Percentiles rank a stretch among this genome's conserved stretches.
phyloP scores from a whole-genome alignment of 2,888 invertebrate genomes.

The Mythimna vitellina region DNA sequence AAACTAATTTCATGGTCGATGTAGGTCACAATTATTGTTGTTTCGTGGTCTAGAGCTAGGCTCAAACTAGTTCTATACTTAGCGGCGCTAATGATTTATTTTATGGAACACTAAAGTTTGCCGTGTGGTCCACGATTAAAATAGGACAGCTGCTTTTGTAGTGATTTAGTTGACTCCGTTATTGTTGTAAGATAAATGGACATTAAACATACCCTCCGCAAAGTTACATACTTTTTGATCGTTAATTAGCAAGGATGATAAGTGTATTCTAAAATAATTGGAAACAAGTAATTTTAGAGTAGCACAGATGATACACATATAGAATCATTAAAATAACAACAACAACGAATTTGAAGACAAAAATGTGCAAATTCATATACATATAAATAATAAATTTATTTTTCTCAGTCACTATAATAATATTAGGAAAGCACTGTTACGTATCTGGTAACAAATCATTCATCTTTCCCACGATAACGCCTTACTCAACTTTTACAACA shows the following conservation, averaged over 20 bases:
- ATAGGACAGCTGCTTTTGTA: constrained; percentile 38
- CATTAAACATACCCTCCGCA: neutral
- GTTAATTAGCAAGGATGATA: neutral
- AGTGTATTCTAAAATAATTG: neutral
- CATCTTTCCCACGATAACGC: neutral
- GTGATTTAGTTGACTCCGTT: constrained; percentile 26
- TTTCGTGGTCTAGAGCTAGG: constrained; percentile 42
- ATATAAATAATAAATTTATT: too few species aligned
- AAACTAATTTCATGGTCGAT: constrained; percentile 57
- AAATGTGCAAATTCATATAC: too few species aligned
- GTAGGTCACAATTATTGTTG: constrained; percentile 58
- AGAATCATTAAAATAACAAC: neutral
- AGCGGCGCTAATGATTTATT: constrained; percentile 51
- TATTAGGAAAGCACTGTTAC: neutral
- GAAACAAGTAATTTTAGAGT: neutral
- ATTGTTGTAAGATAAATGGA: constrained; percentile 19
- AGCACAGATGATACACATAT: too few species aligned
- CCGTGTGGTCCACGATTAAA: constrained; percentile 52
- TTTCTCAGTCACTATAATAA: too few species aligned
- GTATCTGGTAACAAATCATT: neutral
- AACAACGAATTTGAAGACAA: neutral
- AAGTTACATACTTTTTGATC: neutral
- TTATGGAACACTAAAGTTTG: constrained; percentile 43
- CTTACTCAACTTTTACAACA: neutral
- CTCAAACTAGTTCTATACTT: constrained; percentile 48